These are phyloP conservation scores for Enteromius trimaculatus DNA, from an alignment of 2,797 vertebrate genomes.

Conservation along the genomic window DNA sequence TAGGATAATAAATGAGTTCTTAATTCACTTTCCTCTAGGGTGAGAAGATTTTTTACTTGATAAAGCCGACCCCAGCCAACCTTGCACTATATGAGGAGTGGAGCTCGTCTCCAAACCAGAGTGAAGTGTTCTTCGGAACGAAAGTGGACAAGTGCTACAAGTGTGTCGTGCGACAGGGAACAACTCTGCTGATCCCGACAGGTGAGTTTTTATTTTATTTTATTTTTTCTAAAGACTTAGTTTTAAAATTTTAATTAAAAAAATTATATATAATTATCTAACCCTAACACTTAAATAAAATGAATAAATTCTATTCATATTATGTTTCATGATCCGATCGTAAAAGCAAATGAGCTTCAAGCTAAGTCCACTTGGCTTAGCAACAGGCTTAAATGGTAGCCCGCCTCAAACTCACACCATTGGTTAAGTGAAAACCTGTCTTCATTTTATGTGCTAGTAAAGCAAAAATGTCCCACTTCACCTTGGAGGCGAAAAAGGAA, in stretches of 20 bases:
- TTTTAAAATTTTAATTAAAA: neutral
- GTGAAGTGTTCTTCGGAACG: slow-evolving; percentile 96
- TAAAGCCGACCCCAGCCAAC: slow-evolving; percentile 93
- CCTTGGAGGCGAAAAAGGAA: neutral
- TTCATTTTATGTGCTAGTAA: neutral
- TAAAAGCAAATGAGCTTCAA: neutral
- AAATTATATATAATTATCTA: neutral
- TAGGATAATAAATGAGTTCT: neutral
- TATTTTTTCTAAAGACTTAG: neutral
- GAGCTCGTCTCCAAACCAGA: slow-evolving; percentile 98
- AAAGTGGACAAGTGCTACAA: slow-evolving; percentile 98
- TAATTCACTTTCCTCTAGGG: slow-evolving; percentile 77
- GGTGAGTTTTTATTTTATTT: slow-evolving; percentile 72
- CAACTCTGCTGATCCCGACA: slow-evolving; percentile 98
- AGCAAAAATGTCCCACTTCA: neutral
- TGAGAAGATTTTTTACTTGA: slow-evolving; percentile 98
- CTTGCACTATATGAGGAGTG: slow-evolving; percentile 97
- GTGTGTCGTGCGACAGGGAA: slow-evolving; percentile 93
- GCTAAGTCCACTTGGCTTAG: neutral
- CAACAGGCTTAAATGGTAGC: neutral
- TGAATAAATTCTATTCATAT: neutral
- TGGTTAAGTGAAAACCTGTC: neutral
- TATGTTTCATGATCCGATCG: neutral
- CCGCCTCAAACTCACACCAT: too few relatives aligned
- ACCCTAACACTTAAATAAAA: neutral